Conservation (phyloP, 2,113 vertebrate genomes). For the Syngnathus typhle region DNA sequence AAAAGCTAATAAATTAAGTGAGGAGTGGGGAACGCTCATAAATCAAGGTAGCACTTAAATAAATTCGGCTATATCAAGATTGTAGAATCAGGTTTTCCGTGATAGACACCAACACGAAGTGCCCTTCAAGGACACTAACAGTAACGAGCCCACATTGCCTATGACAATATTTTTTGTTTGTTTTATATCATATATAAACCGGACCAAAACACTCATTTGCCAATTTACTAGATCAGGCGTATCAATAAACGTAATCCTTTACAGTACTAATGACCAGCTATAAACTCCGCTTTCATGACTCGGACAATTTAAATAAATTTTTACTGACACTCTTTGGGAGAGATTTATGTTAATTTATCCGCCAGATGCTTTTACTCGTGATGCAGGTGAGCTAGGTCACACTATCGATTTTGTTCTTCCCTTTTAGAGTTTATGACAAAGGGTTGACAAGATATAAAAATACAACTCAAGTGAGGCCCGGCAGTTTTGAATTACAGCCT, state of each 20-base stretch:
- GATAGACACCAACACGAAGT: no score
- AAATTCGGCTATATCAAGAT: neutral
- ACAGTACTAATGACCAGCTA: neutral
- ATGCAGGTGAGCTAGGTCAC: neutral
- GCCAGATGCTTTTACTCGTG: neutral
- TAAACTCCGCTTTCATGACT: neutral
- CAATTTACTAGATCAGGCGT: neutral
- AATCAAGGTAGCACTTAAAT: neutral
- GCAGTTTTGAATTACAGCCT: neutral
- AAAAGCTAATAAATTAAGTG: neutral
- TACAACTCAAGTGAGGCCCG: neutral
- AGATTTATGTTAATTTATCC: neutral
- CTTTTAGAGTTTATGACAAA: neutral
- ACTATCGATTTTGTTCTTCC: neutral
- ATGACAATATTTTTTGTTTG: neutral
- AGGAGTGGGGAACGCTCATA: neutral
- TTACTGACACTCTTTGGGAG: neutral
- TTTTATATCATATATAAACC: neutral
- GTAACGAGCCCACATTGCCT: no score
- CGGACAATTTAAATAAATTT: neutral
- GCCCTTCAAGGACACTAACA: no score
- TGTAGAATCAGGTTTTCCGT: neutral
- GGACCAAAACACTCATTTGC: neutral
- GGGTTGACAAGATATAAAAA: conserved; percentile 1
- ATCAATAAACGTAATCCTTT: neutral